Conservation (phyloP, 2,113 vertebrate species). For the Centropus unirufus region DNA sequence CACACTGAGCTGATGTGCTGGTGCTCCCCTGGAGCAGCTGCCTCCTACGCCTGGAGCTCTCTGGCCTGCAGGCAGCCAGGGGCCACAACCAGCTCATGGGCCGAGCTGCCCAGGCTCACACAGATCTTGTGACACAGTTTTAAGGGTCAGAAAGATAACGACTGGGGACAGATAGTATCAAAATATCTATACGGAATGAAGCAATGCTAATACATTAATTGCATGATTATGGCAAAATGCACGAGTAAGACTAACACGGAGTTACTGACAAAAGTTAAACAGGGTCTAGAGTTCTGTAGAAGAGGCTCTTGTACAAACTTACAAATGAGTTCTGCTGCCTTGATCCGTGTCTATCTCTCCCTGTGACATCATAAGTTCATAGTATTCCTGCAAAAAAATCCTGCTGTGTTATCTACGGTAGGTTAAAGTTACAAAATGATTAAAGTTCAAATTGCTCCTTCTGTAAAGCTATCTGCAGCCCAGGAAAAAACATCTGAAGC, state of each 20-base stretch:
- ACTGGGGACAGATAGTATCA: not conserved
- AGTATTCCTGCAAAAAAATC: not conserved
- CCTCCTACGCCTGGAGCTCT: not conserved
- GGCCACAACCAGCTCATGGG: accelerated
- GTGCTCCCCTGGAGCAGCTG: not conserved
- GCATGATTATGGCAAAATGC: not conserved
- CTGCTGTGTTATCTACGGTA: not conserved
- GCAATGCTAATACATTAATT: not conserved
- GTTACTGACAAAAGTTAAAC: not conserved
- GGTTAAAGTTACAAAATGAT: not conserved
- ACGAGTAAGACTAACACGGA: not conserved
- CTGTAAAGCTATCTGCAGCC: not conserved
- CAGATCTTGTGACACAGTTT: not conserved
- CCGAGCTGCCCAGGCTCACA: not conserved
- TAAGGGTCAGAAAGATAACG: not conserved
- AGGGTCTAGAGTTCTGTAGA: not conserved
- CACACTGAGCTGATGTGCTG: not conserved
- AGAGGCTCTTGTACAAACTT: not conserved
- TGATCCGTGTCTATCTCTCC: not conserved
- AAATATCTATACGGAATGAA: not conserved
- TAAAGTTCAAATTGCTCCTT: conserved; percentile 35
- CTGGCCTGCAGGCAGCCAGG: accelerated
- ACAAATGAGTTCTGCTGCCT: not conserved
- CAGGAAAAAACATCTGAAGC: not conserved
- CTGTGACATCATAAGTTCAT: not conserved